Conservation (phyloP, 1,140 invertebrate genomes). For the Macrotrachela quadricornifera region DNA sequence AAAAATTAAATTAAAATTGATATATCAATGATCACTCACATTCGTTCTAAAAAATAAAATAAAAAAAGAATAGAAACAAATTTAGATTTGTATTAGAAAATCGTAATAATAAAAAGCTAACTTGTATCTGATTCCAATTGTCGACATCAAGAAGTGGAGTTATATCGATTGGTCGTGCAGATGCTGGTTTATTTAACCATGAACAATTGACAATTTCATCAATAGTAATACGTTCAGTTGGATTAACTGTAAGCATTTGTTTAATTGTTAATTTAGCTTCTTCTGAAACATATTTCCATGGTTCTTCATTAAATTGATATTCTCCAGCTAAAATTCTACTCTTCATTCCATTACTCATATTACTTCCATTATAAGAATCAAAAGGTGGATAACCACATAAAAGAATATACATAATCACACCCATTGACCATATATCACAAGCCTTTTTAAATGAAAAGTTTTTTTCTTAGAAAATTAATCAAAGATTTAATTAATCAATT, state of each 20-base stretch:
- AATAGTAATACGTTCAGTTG: constrained; percentile 56
- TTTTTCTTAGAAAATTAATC: too few species aligned
- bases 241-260: constrained; percentile 7
- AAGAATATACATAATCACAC: constrained; percentile 9
- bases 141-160: too few species aligned
- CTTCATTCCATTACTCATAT: constrained; percentile 19
- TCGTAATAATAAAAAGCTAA: too few species aligned
- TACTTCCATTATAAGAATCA: constrained; percentile 38
- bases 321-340: constrained; percentile 19
- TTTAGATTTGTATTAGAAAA: too few species aligned
- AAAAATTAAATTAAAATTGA: too few species aligned
- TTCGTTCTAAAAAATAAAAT: too few species aligned
- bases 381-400: constrained; percentile 18
- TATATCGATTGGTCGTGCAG: too few species aligned
- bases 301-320: constrained; percentile 20
- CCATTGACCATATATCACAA: constrained; percentile 9
- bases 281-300: constrained; percentile 20
- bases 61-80: too few species aligned
- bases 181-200: background rate
- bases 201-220: constrained; percentile 52
- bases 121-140: too few species aligned
- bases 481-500: too few species aligned
- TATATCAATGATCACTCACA: too few species aligned
- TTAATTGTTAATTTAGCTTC: constrained; percentile 19
- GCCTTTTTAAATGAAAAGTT: constrained; percentile 21